These are phyloP conservation scores for Drosophila yooni DNA, from an alignment of 2,888 invertebrate species.

Conservation along the genomic window DNA sequence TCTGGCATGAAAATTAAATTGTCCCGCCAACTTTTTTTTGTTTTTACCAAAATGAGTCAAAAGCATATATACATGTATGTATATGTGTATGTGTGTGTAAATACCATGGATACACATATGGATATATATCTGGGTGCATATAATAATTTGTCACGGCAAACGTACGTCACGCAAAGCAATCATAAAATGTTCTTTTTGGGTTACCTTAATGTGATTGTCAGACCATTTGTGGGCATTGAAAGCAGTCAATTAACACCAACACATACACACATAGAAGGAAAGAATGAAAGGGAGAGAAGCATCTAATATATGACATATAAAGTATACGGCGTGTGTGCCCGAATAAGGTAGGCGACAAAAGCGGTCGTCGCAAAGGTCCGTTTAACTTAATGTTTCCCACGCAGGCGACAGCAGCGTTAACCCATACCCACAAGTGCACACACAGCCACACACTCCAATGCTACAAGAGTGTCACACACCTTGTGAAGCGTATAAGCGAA, in stretches of 20 bases:
- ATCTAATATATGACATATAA: conserved; percentile 45
- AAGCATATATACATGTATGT: conserved; percentile 2
- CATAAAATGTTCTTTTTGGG: conserved; percentile 76
- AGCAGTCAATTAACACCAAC: conserved; percentile 56
- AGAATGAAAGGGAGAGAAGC: conserved; percentile 1
- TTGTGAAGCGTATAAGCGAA: conserved; percentile 42
- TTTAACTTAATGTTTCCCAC: conserved; percentile 79
- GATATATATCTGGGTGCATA: background rate
- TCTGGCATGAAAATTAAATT: conserved; percentile 23
- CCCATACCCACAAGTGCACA: conserved; percentile 15
- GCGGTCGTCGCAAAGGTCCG: conserved; percentile 69
- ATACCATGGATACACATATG: background rate
- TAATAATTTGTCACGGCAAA: conserved; percentile 31
- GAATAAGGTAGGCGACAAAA: conserved; percentile 57
- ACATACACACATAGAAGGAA: conserved; percentile 14
- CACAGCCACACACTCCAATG: conserved; percentile 4
- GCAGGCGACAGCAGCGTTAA: conserved; percentile 53
- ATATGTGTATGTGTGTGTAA: background rate
- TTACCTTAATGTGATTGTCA: conserved; percentile 76
- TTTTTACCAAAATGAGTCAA: conserved; percentile 12
- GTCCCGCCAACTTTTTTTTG: conserved; percentile 21
- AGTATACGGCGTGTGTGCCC: conserved; percentile 55
- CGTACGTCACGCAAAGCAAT: conserved; percentile 66
- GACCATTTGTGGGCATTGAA: conserved; percentile 56
- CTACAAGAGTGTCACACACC: conserved; percentile 32